These are phyloP conservation scores for Pseudomyrmex gracilis DNA, from an alignment of 1,140 invertebrate species.

Conservation along the genomic window DNA sequence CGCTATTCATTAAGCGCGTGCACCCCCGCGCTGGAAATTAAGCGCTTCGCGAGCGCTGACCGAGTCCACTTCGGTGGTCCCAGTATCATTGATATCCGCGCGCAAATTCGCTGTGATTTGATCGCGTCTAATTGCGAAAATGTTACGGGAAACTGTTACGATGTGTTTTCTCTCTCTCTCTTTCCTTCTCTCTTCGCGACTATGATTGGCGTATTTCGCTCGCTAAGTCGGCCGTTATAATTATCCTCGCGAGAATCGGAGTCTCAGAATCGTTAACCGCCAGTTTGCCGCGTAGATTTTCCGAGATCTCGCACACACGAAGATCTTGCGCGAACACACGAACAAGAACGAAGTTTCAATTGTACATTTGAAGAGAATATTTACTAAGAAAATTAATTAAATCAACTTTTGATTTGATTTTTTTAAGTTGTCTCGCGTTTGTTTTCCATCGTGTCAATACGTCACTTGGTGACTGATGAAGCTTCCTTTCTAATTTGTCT, in stretches of 20 bases:
- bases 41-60: constrained; percentile 11
- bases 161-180: not conserved
- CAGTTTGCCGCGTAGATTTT: not conserved
- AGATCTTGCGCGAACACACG: too few relatives aligned
- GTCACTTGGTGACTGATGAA: not conserved
- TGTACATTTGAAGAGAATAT: too few relatives aligned
- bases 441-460: constrained; percentile 16
- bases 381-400: too few relatives aligned
- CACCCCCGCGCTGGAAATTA: constrained; percentile 14
- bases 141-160: not conserved
- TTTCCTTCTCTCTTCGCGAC: not conserved
- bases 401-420: constrained; percentile 12
- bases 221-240: not conserved
- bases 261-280: not conserved
- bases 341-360: too few relatives aligned
- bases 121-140: constrained; percentile 7
- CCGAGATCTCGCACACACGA: not conserved
- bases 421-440: not conserved
- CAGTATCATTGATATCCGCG: constrained; percentile 23
- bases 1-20: constrained; percentile 12
- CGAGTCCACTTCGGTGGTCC: constrained; percentile 30
- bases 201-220: not conserved
- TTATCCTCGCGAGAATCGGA: not conserved
- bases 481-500: constrained; percentile 1
- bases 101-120: not conserved